Conservation (phyloP, 2,797 vertebrate genomes). For the Malacoctenus gilli region DNA sequence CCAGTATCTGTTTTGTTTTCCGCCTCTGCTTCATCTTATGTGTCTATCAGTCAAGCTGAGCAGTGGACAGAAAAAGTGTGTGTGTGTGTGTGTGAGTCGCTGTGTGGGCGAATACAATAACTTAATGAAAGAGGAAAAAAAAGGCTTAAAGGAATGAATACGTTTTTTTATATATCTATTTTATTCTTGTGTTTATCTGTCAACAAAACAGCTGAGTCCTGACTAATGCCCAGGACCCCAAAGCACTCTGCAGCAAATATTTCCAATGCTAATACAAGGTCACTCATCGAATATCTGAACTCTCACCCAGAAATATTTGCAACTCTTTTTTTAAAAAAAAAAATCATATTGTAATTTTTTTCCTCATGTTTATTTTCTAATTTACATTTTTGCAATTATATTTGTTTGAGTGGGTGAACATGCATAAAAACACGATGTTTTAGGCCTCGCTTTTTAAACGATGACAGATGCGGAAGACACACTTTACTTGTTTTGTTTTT, state of each 20-base stretch:
- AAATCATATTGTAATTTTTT: neutral
- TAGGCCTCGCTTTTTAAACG: neutral
- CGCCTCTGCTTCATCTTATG: conserved; percentile 10
- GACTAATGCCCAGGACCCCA: conserved; percentile 5
- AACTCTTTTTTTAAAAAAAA: neutral
- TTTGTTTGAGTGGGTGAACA: neutral
- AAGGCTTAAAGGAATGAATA: conserved; percentile 10
- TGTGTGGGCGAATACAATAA: conserved; percentile 2
- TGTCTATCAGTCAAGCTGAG: conserved; percentile 25
- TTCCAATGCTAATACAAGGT: conserved; percentile 18
- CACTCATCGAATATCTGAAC: conserved; percentile 16
- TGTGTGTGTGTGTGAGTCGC: neutral
- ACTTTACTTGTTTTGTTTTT: neutral
- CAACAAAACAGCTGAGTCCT: conserved; percentile 5
- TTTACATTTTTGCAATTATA: no score
- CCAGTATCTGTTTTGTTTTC: conserved; percentile 18
- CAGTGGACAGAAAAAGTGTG: neutral
- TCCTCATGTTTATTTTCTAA: no score
- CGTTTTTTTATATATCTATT: neutral
- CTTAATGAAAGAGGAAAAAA: conserved; percentile 15
- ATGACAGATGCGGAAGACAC: neutral
- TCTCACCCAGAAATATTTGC: neutral
- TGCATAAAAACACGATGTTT: neutral
- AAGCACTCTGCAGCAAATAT: conserved; percentile 29
- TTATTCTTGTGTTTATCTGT: conserved; percentile 13